These are phyloP conservation scores for Caiman crocodilus DNA, from an alignment of 2,797 vertebrate species.

Conservation along the genomic window DNA sequence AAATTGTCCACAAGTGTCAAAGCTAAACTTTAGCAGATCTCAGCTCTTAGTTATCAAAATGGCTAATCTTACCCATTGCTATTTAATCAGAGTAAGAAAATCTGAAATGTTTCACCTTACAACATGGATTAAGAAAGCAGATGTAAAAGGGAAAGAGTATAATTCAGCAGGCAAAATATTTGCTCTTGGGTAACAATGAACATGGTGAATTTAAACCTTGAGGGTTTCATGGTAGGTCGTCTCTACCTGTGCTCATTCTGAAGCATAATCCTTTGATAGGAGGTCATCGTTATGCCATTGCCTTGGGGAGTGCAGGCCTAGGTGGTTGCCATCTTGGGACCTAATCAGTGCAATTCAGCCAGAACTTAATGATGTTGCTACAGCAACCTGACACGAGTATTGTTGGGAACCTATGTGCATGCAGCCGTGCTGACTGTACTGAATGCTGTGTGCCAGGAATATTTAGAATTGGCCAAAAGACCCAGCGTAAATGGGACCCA, in stretches of 20 bases:
- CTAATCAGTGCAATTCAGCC: slow-evolving; percentile 64
- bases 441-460: background rate
- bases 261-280: slow-evolving; percentile 44
- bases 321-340: slow-evolving; percentile 42
- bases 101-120: background rate
- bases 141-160: background rate
- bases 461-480: background rate
- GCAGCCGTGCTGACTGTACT: slow-evolving; percentile 9
- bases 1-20: background rate
- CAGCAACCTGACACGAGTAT: slow-evolving; percentile 41
- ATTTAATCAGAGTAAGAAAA: background rate
- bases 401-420: background rate
- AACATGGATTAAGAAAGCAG: background rate
- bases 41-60: background rate
- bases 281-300: slow-evolving; percentile 19
- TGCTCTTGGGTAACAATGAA: background rate
- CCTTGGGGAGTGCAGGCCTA: slow-evolving; percentile 20
- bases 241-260: background rate
- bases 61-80: background rate
- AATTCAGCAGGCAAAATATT: background rate
- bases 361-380: slow-evolving; percentile 65
- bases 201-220: background rate
- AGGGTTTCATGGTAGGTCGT: background rate
- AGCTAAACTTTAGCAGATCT: background rate
- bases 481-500: background rate